Conservation (phyloP, 2,888 invertebrate genomes). For the Mayetiola destructor region DNA sequence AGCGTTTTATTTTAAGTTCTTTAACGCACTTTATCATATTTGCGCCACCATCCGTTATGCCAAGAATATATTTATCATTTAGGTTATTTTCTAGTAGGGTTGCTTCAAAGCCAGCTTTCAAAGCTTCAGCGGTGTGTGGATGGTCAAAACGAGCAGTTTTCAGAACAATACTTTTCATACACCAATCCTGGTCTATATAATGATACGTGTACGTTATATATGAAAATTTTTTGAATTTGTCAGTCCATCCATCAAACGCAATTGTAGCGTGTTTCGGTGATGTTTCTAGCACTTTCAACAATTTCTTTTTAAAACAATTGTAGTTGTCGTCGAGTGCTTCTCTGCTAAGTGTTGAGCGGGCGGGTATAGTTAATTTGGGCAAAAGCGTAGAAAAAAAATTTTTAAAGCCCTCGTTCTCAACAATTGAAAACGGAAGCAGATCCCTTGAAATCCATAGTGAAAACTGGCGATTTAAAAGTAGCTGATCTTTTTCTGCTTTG, state of each 20-base stretch:
- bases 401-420: too few species aligned
- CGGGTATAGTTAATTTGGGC: too few species aligned
- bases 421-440: too few species aligned
- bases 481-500: too few species aligned
- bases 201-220: not conserved
- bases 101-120: not conserved
- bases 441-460: too few species aligned
- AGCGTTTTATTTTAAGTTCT: not conserved
- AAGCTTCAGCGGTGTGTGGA: not conserved
- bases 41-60: not conserved
- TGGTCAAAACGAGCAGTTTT: not conserved
- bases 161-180: not conserved
- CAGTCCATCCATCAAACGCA: not conserved
- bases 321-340: too few species aligned
- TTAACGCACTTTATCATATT: not conserved
- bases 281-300: too few species aligned
- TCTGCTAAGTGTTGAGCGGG: too few species aligned
- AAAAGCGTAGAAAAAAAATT: too few species aligned
- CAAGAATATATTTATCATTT: not conserved
- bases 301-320: too few species aligned
- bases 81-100: not conserved
- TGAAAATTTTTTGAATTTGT: not conserved
- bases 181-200: not conserved
- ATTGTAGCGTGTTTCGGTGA: too few species aligned
- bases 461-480: too few species aligned